Evolutionary conservation across 2,797 vertebrate species (phyloP), one percentile per base, ranked within the genome.

Genomic region (Liasis olivaceus): DNA sequence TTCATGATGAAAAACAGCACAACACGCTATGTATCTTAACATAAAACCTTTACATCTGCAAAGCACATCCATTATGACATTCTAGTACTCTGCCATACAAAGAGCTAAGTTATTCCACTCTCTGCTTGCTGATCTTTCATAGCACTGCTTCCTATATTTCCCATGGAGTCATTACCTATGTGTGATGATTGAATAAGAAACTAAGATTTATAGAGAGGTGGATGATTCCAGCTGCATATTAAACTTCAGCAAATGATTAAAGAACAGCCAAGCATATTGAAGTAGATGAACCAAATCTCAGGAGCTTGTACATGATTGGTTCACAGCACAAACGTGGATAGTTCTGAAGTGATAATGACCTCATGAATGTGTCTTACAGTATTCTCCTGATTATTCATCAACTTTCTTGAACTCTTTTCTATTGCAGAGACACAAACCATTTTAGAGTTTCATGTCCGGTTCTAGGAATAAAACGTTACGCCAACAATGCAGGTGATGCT

Each of bases 171-270:
- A 54, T 91, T 47, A 42, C 64, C 89, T 72, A 24, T 31, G n/a
- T 87, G 24, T 56, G 86, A 88, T 59, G 54, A 54, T 2, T 85
- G n/a, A 20, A 26, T 77, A 62, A 90, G 31, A 84, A 13, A 88
- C n/a, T 69, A 84, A 60, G 81, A 59, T 91, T 91, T 91, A 28
- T 56, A 84, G 26, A 4, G 90, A 64, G 84, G 62, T 72, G 90
- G 28, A 87, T 87, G 69, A 93, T 0, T 17, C 95, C 87, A 56
- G 0, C 69, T 93, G 92, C 13, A 0, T 0, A 0, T 93, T 0
- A 0, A 92, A 87, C 85, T 0, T 1, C 89, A 94, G 92, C 88
- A 93, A 96, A 93, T 95, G 87, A 95, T 96, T 96, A 95, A 51
- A 93, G 66, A 91, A 84, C 81, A 69, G 89, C 69, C 17, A 2